Evolutionary conservation across 2,888 invertebrate species (phyloP).

Genomic region (Drosophila melanosoma): DNA sequence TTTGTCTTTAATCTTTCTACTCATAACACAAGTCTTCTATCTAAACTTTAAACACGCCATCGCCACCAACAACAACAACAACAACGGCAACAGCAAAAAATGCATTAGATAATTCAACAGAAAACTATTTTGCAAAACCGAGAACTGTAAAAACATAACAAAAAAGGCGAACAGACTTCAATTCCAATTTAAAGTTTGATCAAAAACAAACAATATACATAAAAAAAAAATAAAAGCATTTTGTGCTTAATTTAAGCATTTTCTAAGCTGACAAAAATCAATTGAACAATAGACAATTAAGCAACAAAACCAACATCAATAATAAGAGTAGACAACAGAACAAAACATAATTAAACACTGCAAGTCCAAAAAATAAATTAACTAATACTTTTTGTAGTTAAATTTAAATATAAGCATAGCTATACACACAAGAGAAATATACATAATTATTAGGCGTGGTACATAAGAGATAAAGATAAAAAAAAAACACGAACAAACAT

Average conservation of each 20-base stretch:
- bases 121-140: constrained; percentile 41
- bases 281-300: constrained; percentile 54
- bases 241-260: constrained; percentile 49
- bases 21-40: constrained; percentile 72
- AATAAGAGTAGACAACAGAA: constrained; percentile 33
- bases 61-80: constrained; percentile 74
- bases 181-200: constrained; percentile 64
- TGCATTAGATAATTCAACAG: constrained; percentile 81
- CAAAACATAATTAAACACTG: constrained; percentile 39
- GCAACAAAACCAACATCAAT: constrained; percentile 31
- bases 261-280: constrained; percentile 44
- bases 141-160: constrained; percentile 48
- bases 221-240: constrained; percentile 40
- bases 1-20: constrained; percentile 84
- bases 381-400: constrained; percentile 73
- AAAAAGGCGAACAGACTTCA: constrained; percentile 44
- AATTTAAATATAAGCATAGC: constrained; percentile 67
- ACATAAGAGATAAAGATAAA: constrained; percentile 14
- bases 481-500: constrained; percentile 24
- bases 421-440: constrained; percentile 36
- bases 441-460: constrained; percentile 51
- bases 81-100: constrained; percentile 66
- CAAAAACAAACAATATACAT: constrained; percentile 21
- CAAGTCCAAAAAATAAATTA: constrained; percentile 73
- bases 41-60: constrained; percentile 74